A percentile compares a stretch with the other conserved stretches of the same genome.
These are phyloP conservation scores for Delphinapterus leucas DNA, from an alignment of 2,113 vertebrate genomes.

Conservation along the genomic window DNA sequence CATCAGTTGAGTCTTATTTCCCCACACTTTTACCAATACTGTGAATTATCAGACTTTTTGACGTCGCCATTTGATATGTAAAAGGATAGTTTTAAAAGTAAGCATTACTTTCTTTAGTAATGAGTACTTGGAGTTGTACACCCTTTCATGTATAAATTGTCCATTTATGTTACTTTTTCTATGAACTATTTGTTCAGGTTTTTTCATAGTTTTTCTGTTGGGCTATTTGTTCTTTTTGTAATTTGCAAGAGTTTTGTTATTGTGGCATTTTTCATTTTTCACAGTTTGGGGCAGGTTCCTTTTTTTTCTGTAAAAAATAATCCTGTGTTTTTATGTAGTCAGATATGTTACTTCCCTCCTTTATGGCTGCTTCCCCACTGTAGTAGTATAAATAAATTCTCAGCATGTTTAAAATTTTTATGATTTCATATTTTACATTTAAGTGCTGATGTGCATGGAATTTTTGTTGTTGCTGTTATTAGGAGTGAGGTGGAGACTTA, in stretches of 20 bases:
- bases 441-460: neutral
- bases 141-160: neutral
- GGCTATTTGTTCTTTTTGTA: neutral
- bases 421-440: neutral
- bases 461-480: neutral
- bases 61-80: neutral
- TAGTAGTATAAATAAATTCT: neutral
- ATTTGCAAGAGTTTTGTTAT: neutral
- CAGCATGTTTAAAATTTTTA: neutral
- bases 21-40: neutral
- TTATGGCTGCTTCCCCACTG: neutral
- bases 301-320: neutral
- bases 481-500: neutral
- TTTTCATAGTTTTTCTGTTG: neutral
- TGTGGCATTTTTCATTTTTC: neutral
- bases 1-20: neutral
- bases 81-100: neutral
- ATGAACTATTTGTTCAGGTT: neutral
- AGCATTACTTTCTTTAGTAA: neutral
- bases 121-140: neutral
- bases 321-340: neutral
- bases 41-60: neutral
- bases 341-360: neutral
- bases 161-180: neutral
- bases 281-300: neutral